Evolutionary conservation across 2,113 vertebrate genomes (phyloP).

Genomic region (Cyphomyrus plagiostoma): DNA sequence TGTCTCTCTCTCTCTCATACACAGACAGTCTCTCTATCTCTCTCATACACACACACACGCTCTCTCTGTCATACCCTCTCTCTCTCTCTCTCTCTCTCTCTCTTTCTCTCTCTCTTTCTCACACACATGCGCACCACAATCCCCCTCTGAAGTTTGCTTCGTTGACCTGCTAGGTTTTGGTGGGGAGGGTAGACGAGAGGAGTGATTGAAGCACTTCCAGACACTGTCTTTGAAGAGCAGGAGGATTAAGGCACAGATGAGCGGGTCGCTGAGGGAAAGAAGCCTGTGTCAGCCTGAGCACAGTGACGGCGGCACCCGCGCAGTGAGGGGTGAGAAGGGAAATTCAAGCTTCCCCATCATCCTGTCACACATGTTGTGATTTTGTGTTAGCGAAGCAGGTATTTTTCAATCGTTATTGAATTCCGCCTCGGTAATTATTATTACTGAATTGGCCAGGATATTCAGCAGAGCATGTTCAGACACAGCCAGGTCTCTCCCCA

Average conservation of each 20-base stretch:
- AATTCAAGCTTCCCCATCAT: background rate
- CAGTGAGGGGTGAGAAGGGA: background rate
- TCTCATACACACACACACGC: background rate
- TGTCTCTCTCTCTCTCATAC: background rate
- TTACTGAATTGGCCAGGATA: background rate
- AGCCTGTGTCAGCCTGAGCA: background rate
- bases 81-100: background rate
- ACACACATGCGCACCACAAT: background rate
- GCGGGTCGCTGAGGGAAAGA: background rate
- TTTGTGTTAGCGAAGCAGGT: background rate
- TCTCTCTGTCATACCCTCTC: too few species aligned
- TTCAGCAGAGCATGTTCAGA: background rate
- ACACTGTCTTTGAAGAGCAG: slow-evolving; percentile 9
- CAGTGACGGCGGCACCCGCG: background rate
- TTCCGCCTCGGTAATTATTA: background rate
- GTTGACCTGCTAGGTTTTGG: slow-evolving; percentile 10
- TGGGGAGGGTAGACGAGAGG: background rate
- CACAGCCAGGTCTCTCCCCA: background rate
- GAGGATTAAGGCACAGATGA: slow-evolving; percentile 8
- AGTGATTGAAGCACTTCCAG: slow-evolving; percentile 21
- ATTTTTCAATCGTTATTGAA: background rate
- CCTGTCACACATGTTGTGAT: slow-evolving; percentile 1
- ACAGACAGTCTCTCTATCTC: background rate
- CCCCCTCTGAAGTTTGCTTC: slow-evolving; percentile 18
- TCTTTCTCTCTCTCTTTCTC: background rate